Conservation (phyloP, 92 coral and sea anemone genomes). For the Epizoanthus stellaris region DNA sequence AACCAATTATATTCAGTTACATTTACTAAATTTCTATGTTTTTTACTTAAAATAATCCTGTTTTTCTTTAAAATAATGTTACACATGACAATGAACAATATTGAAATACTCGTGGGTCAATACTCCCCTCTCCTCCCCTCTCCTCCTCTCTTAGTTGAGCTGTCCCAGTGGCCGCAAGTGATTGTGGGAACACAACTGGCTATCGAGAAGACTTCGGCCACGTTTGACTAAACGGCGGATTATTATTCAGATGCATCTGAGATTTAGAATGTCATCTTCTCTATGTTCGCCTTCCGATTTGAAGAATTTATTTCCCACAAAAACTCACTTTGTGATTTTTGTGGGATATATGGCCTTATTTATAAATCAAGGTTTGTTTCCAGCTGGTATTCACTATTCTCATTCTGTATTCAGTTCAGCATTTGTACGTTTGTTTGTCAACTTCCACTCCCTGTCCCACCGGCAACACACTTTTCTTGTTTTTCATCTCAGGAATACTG, state of each 20-base stretch:
- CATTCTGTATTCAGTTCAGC: neutral
- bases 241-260: neutral
- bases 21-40: too few relatives aligned
- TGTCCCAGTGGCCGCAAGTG: constrained; percentile 1
- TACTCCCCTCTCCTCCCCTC: too few relatives aligned
- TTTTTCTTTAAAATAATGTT: too few relatives aligned
- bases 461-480: neutral
- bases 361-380: constrained; percentile 87
- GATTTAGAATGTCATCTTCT: constrained; percentile 32
- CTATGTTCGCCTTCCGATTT: constrained; percentile 68
- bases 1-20: too few relatives aligned
- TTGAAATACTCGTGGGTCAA: too few relatives aligned
- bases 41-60: too few relatives aligned
- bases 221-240: neutral
- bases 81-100: too few relatives aligned
- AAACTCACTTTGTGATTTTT: constrained; percentile 85
- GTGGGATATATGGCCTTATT: constrained; percentile 89
- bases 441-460: neutral
- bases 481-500: constrained; percentile 74
- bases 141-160: too few relatives aligned
- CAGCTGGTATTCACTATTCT: neutral
- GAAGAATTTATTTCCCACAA: constrained; percentile 93
- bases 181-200: constrained; percentile 19
- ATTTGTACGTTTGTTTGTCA: too few relatives aligned
- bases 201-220: constrained; percentile 13